Evolutionary conservation across 1,140 invertebrate genomes (phyloP), one percentile per base, ranked within the genome.

Genomic region (Drosophila auraria): DNA sequence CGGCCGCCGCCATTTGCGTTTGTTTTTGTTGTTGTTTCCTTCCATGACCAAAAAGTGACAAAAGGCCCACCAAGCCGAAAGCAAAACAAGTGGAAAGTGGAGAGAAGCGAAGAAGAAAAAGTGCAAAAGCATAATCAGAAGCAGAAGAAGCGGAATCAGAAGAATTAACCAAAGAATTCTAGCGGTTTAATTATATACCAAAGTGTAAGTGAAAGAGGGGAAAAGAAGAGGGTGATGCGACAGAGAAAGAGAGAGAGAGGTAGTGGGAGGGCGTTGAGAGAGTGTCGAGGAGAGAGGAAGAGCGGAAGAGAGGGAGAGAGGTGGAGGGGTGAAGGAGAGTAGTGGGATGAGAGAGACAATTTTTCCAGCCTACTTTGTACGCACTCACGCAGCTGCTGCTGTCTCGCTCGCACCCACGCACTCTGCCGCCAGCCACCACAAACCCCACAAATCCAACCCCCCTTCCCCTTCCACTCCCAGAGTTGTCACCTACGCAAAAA

Each of bases 401-500:
- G 14, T 87, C 83, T 57, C 80, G 71, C 68, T 87, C 51, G 36
- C 72, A 66, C 82, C 27, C 53, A 27, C 56, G n/a, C 63, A 58
- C 49, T 30, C 25, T 14, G 14, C 5, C 30, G 11, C 45, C 36
- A 50, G 8, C 6, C 15, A 44, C 12, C 17, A 20, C 20, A 20
- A 68, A 61, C 80, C 11, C 49, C 51, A 0, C 54, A n/a, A 57
- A 56, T 15, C 27, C 30, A 20, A 33, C 9, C 11, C 11, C 30
- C 15, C 17, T 6, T 42, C 27, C 40, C 14, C 15, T 17, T 14
- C n/a, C 40, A 57, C 8, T 15, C 25, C 2, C 57, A 40, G 44
- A 51, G 77, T 69, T 87, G 80, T 80, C 80, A 83, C 84, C 77
- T 73, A 80, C 61, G 50, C 71, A 73, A 86, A 86, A 82, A 78